Percentiles rank a stretch among this genome's conserved stretches.
Conservation (phyloP, 53 echinoderm and acorn worm species). For the Holothuria scabra region DNA sequence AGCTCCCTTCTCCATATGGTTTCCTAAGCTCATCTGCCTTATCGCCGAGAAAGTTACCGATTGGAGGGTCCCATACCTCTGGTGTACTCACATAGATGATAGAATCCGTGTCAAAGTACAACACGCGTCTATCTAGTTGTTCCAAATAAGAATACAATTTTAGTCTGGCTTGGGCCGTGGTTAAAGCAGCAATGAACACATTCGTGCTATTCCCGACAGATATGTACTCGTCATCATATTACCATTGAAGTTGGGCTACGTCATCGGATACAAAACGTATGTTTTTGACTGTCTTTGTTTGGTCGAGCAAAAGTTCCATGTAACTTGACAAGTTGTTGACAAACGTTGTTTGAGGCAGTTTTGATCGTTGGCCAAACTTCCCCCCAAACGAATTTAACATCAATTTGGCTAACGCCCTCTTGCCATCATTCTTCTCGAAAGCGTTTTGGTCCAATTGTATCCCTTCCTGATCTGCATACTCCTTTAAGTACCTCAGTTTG, state of each 20-base stretch:
- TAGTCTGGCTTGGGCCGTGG: slow-evolving; percentile 21
- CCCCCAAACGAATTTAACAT: slow-evolving; percentile 72
- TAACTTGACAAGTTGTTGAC: neutral
- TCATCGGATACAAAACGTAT: neutral
- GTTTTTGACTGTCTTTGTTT: neutral
- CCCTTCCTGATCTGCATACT: too few relatives aligned
- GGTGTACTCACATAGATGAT: slow-evolving; percentile 51
- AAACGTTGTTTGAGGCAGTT: slow-evolving; percentile 3
- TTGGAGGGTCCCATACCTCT: slow-evolving; percentile 6
- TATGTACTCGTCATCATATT: slow-evolving; percentile 4
- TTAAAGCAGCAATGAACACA: slow-evolving; percentile 19
- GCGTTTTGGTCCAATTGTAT: neutral
- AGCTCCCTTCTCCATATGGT: slow-evolving; percentile 47
- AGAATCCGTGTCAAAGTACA: slow-evolving; percentile 44
- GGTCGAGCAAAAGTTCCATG: neutral
- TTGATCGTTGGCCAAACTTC: slow-evolving; percentile 53
- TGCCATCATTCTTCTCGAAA: slow-evolving; percentile 54
- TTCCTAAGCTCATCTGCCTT: slow-evolving; percentile 60
- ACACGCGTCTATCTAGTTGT: neutral
- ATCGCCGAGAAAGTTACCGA: slow-evolving; percentile 57
- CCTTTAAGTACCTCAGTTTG: neutral
- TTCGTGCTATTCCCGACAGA: neutral
- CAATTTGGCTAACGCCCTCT: slow-evolving; percentile 57
- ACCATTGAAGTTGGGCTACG: neutral
- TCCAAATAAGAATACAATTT: slow-evolving; percentile 12